Evolutionary conservation across 1,140 invertebrate genomes (phyloP).

Genomic region (Saccostrea echinata): DNA sequence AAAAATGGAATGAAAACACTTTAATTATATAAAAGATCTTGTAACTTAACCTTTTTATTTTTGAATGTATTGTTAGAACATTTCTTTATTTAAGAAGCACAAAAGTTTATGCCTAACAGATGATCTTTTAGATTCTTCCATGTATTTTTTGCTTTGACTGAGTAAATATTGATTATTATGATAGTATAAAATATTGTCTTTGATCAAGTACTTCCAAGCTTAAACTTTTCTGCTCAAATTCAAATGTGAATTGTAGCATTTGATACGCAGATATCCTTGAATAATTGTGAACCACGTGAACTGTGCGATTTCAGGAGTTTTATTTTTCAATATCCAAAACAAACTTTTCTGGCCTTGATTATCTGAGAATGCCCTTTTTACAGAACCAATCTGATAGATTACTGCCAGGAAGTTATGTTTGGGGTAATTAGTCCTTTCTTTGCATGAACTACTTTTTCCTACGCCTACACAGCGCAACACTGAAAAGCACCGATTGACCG

Average conservation of each 20-base stretch:
- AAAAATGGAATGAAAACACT: too few relatives aligned
- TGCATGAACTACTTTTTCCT: conserved; percentile 12
- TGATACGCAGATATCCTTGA: neutral
- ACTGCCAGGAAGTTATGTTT: neutral
- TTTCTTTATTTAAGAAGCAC: too few relatives aligned
- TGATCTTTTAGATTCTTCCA: too few relatives aligned
- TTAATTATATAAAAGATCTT: too few relatives aligned
- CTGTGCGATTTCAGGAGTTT: neutral
- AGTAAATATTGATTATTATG: too few relatives aligned
- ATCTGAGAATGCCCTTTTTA: neutral
- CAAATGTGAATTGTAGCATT: neutral
- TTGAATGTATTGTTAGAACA: too few relatives aligned
- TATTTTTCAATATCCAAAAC: neutral
- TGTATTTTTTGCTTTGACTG: too few relatives aligned
- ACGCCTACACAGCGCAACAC: conserved; percentile 3
- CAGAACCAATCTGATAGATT: neutral
- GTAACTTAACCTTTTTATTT: too few relatives aligned
- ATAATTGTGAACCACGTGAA: neutral
- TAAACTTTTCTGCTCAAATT: too few relatives aligned
- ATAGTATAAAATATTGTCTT: too few relatives aligned
- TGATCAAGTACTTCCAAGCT: too few relatives aligned
- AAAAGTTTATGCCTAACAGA: too few relatives aligned
- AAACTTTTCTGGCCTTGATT: neutral
- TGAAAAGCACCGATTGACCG: conserved; percentile 6
- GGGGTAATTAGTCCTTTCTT: neutral